Evolutionary conservation across 2,888 invertebrate genomes (phyloP), one percentile per base, ranked within the genome.

Genomic region (Agrochola lychnidis): DNA sequence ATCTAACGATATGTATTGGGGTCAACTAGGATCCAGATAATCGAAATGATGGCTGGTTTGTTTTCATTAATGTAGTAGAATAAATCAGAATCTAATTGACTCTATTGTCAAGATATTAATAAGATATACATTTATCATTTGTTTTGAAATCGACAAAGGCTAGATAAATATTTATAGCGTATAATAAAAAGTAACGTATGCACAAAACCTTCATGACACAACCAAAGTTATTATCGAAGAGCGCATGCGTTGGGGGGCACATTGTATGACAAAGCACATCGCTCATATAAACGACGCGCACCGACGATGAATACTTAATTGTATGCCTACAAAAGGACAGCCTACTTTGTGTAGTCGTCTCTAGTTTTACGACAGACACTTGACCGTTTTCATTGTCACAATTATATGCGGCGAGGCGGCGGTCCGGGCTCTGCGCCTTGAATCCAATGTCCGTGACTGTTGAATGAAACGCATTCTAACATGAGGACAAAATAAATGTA

Each of bases 291-390:
- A 91, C 91, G 89, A 88, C 89, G 89, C 91, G 90, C 87, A 92
- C 92, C 85, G 87, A 86, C 88, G 89, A 91, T 93, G 94, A 94
- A 94, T 94, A 94, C 93, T 89, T 94, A 93, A 95, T 95, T 93
- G 93, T 93, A 91, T 93, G 91, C 87, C 92, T 91, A 93, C 94
- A 94, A 94, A 94, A 94, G 94, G 94, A 93, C 92, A 92, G 91
- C 91, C 91, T 92, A 93, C 92, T 93, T 93, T 94, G 92, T 94
- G 91, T 92, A 90, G 89, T 90, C 91, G 92, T 93, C 91, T 93
- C 91, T 93, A 93, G 93, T 94, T 95, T 95, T 95, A 95, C 94
- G 95, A 94, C 92, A 94, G 94, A 94, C 94, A 93, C 93, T 94
- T 94, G 93, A 92, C 94, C 94, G 92, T 93, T 92, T 94, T 93